Base-by-base conservation (phyloP, 1,140 invertebrate genomes). In the Drosophila seguyi region DNA sequence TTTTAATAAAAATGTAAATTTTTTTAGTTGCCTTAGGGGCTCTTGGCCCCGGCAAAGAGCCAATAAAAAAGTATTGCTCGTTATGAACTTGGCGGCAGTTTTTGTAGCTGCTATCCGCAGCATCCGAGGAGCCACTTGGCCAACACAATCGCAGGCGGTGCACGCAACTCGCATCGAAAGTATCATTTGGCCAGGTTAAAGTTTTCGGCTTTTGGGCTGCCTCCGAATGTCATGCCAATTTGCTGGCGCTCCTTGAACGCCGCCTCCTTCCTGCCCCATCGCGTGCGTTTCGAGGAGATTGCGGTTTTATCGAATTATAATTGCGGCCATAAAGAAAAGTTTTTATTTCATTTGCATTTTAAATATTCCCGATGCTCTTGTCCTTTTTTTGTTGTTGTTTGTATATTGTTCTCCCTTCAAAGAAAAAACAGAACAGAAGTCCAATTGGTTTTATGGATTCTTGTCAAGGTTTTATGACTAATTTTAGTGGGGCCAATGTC, bases 1-100 rank as follows among this genome's bases (percentile, higher is more conserved):
- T 87, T 87, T 87, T 87, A 88, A 87, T 87, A 88, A 87, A 87
- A 87, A 87, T 87, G 84, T 80, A 88, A 87, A 87, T 87, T 87
- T 69, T 58, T 62, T 73, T 68, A 76, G 67, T 80, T 58, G 84
- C 85, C 85, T 80, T 69, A 90, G 77, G 84, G 73, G 65, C 66
- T 58, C 68, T 61, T 74, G 81, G 63, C 85, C 66, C 68, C 80
- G 75, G 79, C 72, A 72, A 84, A 83, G 75, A 50, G 65, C 76
- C 84, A 87, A 87, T 88, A 87, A 87, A 88, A 88, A 88, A 67
- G 78, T 87, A 88, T 84, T 76, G 73, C 85, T 88, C 80, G 72
- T 90, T 87, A 84, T 77, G 81, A 87, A 81, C 84, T 83, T 88
- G 83, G 61, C 72, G 72, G 73, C 83, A 81, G 68, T 81, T 86